Conservation (phyloP, 2,888 invertebrate genomes). For the Oegoconia quadripuncta region DNA sequence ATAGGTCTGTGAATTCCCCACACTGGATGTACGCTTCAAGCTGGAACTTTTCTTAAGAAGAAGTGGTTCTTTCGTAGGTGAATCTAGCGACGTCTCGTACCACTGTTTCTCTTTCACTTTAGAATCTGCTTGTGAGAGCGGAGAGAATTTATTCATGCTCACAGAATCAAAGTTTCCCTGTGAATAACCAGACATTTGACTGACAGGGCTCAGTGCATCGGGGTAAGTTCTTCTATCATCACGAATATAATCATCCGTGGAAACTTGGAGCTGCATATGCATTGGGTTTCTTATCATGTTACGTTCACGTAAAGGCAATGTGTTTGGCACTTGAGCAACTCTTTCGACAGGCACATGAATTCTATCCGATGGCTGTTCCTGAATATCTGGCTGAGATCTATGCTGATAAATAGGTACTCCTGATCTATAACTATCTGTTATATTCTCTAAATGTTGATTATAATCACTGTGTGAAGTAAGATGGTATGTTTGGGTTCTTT, state of each 20-base stretch:
- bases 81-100: constrained; percentile 84
- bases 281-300: constrained; percentile 58
- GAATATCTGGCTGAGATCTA: constrained; percentile 65
- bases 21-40: constrained; percentile 76
- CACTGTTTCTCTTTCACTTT: constrained; percentile 81
- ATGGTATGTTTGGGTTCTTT: constrained; percentile 73
- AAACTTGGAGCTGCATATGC: constrained; percentile 64
- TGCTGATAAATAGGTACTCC: constrained; percentile 56
- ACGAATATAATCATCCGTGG: constrained; percentile 60
- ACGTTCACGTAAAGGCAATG: constrained; percentile 63
- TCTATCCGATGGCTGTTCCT: constrained; percentile 48
- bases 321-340: constrained; percentile 54
- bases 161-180: constrained; percentile 61
- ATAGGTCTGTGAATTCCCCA: constrained; percentile 73
- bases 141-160: constrained; percentile 65
- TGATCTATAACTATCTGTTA: constrained; percentile 52
- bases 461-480: constrained; percentile 74
- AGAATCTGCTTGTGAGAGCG: constrained; percentile 58
- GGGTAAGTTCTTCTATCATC: constrained; percentile 53
- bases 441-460: constrained; percentile 66
- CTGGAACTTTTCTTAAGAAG: constrained; percentile 64
- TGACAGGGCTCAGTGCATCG: constrained; percentile 63
- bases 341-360: constrained; percentile 53
- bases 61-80: constrained; percentile 63
- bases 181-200: constrained; percentile 64